Evolutionary conservation across 30 jellyfish, hydroid and myxozoan species (phyloP).

Genomic region (Aurelia sp.): DNA sequence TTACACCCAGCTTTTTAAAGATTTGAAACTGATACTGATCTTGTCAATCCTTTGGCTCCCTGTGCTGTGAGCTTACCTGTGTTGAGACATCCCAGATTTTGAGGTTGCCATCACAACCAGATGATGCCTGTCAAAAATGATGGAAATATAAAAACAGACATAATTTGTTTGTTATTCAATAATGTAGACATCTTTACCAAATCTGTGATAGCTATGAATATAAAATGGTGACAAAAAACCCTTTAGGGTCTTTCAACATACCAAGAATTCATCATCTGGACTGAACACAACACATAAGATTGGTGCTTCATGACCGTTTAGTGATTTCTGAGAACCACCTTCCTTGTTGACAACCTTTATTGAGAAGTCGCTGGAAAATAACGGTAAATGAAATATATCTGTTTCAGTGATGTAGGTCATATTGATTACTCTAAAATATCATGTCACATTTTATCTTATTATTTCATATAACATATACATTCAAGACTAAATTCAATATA

Average conservation of each 20-base stretch:
- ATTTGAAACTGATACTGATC: too few relatives aligned
- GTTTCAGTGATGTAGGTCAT: too few relatives aligned
- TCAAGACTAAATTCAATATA: too few relatives aligned
- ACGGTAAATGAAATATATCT: background rate
- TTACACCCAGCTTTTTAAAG: too few relatives aligned
- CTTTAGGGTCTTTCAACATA: slow-evolving; percentile 14
- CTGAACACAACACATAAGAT: slow-evolving; percentile 71
- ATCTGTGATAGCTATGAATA: background rate
- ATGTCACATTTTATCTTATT: too few relatives aligned
- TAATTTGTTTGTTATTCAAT: too few relatives aligned
- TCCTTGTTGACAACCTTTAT: slow-evolving; percentile 56
- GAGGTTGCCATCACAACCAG: slow-evolving; percentile 89
- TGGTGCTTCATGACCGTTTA: slow-evolving; percentile 89
- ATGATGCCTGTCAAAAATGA: slow-evolving; percentile 65
- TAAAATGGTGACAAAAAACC: background rate
- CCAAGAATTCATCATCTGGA: slow-evolving; percentile 70
- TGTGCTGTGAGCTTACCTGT: slow-evolving; percentile 63
- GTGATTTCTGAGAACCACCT: slow-evolving; percentile 63
- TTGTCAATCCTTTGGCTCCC: too few relatives aligned
- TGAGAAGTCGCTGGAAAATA: slow-evolving; percentile 73
- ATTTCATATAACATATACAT: too few relatives aligned
- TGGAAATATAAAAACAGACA: background rate
- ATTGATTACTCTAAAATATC: too few relatives aligned
- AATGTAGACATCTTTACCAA: too few relatives aligned
- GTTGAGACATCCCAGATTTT: slow-evolving; percentile 74